phyloP scores from a whole-genome alignment of 2,797 vertebrate genomes.

The Sibirionetta formosa region DNA sequence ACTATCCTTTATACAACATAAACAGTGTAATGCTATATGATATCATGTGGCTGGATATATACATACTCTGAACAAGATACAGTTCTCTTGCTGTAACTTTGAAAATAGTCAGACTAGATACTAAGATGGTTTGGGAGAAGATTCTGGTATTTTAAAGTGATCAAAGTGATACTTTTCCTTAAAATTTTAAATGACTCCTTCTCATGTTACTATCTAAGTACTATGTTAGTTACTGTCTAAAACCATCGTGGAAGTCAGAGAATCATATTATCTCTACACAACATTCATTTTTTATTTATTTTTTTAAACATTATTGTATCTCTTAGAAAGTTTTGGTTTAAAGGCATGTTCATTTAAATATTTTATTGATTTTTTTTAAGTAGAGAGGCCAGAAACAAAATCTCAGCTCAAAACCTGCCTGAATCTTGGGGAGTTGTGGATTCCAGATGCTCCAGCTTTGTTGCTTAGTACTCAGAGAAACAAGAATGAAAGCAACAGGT shows the following conservation, averaged over 20 bases:
- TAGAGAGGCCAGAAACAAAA: not conserved
- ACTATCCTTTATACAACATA: not conserved
- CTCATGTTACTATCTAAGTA: not conserved
- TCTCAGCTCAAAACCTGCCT: not conserved
- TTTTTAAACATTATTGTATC: not conserved
- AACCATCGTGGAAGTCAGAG: not conserved
- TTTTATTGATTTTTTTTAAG: not conserved
- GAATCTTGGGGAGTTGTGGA: not conserved
- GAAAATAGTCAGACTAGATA: not conserved
- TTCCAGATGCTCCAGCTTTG: not conserved
- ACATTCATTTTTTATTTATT: not conserved
- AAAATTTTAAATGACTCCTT: not conserved
- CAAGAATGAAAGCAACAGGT: not conserved
- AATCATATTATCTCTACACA: not conserved
- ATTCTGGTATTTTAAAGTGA: not conserved
- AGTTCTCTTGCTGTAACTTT: not conserved
- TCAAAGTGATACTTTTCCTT: not conserved
- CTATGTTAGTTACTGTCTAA: not conserved
- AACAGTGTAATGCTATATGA: not conserved
- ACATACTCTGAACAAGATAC: not conserved
- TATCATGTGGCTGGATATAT: not conserved
- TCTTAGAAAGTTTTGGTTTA: not conserved
- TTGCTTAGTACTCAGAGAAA: not conserved
- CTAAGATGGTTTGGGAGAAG: not conserved
- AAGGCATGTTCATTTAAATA: not conserved